Evolutionary conservation across 2,888 invertebrate species (phyloP), one percentile per base, ranked within the genome.

Genomic region (Nebria salina): DNA sequence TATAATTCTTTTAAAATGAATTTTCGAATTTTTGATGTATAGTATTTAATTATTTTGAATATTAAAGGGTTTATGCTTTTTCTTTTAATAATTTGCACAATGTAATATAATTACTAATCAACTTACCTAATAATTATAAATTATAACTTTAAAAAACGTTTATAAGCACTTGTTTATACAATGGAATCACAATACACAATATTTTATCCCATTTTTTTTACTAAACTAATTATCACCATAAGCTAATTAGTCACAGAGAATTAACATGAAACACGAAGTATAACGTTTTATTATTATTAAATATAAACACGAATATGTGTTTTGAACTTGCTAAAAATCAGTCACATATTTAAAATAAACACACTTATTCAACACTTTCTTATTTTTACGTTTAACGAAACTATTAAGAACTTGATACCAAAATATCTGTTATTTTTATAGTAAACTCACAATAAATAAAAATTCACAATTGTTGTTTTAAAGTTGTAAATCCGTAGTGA

Each of bases 241-340:
- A 72, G 72, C 64, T 78, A 78, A 78, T 78, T 78, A 78, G 78
- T 78, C 78, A 78, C 78, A 78, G 78, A 73, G 54, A 78, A 78
- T 78, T 78, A 78, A 78, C 65, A 73, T 78, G 65, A 72, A 77
- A 15, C 15, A 73, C 41, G 54, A 54, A 42, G 68, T 77, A 65
- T 15, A 73, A 15, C 65, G 78, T 34, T 78, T 65, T 15, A 15
- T 7, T 65, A 20, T 64, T 72, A 34, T 34, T 34, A 34, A 34
- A 34, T 43, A 54, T 68, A 11, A 72, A 74, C 79, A 74, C 73
- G 54, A 42, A 42, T 70, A 70, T 2, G 72, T n/a, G 25, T 77
- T 77, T 72, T 76, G 72, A 72, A 77, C 77, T 77, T 70, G 66
- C 20, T 72, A 72, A 76, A 77, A 77, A 34, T 34, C 34, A 43